A percentile compares a stretch with the other conserved stretches of the same genome.
Conservation (phyloP, 2,888 invertebrate species). For the Ectropis crepuscularia region DNA sequence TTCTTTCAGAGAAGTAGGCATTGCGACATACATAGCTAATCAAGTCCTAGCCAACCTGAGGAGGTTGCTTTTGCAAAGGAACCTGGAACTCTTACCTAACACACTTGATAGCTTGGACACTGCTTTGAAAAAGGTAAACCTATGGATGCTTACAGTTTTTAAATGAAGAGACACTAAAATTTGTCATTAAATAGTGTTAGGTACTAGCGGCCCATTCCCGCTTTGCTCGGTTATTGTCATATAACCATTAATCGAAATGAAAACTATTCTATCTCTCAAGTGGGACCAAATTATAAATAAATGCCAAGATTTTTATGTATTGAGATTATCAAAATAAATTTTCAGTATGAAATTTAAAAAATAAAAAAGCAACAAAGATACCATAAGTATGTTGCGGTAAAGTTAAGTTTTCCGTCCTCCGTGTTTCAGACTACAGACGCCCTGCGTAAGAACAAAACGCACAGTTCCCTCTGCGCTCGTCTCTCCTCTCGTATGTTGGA, state of each 20-base stretch:
- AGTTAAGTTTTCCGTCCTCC: too few species aligned
- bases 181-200: too few species aligned
- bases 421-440: constrained; percentile 87
- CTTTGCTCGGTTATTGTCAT: too few species aligned
- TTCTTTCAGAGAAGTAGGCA: constrained; percentile 68
- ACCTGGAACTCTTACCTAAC: constrained; percentile 88
- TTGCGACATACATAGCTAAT: constrained; percentile 65
- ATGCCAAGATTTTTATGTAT: too few species aligned
- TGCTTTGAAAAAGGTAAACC: constrained; percentile 85
- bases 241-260: too few species aligned
- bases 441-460: constrained; percentile 86
- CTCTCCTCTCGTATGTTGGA: constrained; percentile 69
- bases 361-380: too few species aligned
- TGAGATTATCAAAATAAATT: too few species aligned
- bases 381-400: too few species aligned
- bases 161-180: not conserved
- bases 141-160: constrained; percentile 10
- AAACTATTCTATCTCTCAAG: too few species aligned
- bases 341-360: too few species aligned
- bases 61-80: constrained; percentile 89
- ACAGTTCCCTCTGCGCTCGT: constrained; percentile 73
- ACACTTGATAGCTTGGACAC: constrained; percentile 90
- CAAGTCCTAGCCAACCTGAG: constrained; percentile 73
- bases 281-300: too few species aligned
- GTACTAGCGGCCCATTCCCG: too few species aligned